phyloP scores from a whole-genome alignment of 2,888 invertebrate genomes.

The Lycocerus yunnanus region DNA sequence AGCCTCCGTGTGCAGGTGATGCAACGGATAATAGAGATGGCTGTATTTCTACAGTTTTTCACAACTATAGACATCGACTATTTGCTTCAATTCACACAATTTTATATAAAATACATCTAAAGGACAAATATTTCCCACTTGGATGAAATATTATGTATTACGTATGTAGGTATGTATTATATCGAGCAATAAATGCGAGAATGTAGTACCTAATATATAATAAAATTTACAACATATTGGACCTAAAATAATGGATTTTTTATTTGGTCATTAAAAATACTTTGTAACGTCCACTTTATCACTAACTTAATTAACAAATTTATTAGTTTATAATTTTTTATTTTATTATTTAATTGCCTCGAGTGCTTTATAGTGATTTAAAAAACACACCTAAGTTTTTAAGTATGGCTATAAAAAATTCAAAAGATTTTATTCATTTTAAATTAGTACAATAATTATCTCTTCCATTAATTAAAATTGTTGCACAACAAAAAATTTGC shows the following conservation, averaged over 20 bases:
- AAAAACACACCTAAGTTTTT: background rate
- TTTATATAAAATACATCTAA: background rate
- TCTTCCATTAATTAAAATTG: too few relatives aligned
- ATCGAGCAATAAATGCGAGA: background rate
- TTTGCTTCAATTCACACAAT: conserved; percentile 1
- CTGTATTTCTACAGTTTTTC: conserved; percentile 7
- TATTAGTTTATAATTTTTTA: conserved; percentile 1
- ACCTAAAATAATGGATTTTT: background rate
- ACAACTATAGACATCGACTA: background rate
- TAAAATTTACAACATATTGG: background rate
- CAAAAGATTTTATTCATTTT: background rate
- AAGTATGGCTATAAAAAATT: background rate
- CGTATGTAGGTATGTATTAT: too few relatives aligned
- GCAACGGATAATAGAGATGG: conserved; percentile 40
- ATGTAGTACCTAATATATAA: background rate
- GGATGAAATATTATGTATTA: too few relatives aligned
- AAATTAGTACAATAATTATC: background rate
- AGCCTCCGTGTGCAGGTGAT: conserved; percentile 38
- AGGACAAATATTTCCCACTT: background rate
- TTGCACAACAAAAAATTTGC: background rate
- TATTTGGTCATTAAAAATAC: background rate
- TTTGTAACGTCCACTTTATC: background rate
- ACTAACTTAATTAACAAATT: conserved; percentile 5
- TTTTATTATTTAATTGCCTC: background rate
- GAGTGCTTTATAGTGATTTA: background rate